Evolutionary conservation across 2,797 vertebrate genomes (phyloP).

Genomic region (Coluber constrictor): DNA sequence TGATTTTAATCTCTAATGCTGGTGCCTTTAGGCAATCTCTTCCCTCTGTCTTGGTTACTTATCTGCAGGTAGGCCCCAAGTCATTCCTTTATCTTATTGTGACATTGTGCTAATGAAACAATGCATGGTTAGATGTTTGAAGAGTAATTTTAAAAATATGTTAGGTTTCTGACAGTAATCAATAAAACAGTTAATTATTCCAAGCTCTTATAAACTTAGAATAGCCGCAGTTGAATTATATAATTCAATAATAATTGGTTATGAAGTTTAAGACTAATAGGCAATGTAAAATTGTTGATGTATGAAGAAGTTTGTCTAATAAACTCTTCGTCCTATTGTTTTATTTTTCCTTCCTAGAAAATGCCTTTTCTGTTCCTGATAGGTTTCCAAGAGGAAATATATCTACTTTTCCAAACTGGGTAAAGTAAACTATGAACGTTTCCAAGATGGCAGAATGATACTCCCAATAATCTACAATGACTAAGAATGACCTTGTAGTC

Average conservation of each 20-base stretch:
- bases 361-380: neutral
- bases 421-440: neutral
- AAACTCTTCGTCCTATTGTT: neutral
- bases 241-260: neutral
- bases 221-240: neutral
- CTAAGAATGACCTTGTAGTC: neutral
- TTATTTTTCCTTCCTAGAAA: neutral
- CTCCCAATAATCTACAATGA: neutral
- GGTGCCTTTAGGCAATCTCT: neutral
- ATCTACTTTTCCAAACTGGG: neutral
- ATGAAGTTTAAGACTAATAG: neutral
- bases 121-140: neutral
- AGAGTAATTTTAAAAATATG: neutral
- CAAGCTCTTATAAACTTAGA: neutral
- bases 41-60: neutral
- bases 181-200: neutral
- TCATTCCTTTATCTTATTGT: neutral
- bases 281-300: neutral
- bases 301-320: neutral
- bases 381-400: neutral
- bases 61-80: neutral
- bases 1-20: neutral
- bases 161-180: neutral
- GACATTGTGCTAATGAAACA: neutral
- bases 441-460: neutral